Evolutionary conservation across 2,888 invertebrate species (phyloP), one percentile per base, ranked within the genome.

Genomic region (Coenonympha glycerion): DNA sequence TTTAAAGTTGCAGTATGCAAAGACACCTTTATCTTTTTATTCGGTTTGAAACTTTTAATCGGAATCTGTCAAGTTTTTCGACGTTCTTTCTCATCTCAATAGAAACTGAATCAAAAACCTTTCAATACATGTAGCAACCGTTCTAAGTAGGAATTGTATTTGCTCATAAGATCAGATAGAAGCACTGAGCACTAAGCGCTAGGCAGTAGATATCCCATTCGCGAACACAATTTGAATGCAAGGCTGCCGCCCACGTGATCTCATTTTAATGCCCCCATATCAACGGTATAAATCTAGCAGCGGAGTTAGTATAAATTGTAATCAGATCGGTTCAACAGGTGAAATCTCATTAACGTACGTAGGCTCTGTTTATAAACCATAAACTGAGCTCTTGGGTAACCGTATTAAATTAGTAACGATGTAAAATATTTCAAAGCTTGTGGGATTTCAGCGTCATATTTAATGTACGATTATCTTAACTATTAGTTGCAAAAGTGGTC

Each of bases 311-410:
- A 57, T 64, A 65, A 64, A 62, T 64, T 52, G 57, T 63, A 63
- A 64, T 63, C 62, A 60, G 62, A 60, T 59, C 60, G 56, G 60
- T 57, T 58, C 59, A 61, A 61, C 63, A 59, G 62, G 59, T 62
- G 56, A 54, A 57, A 61, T 61, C 62, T 64, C 58, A 60, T 64
- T 63, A 63, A 45, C 40, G 39, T 21, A 4, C 18, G 22, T 26
- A 33, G n/a, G n/a, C n/a, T n/a, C 22, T 44, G 21, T 18, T 40
- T 9, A 39, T 37, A 33, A 41, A 28, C 37, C 41, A 33, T 53
- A 24, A 22, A 41, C 28, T 28, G 5, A 22, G 49, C 3, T 28
- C 13, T 31, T 15, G 15, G 15, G 31, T 31, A 31, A 11, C 30
- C 3, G 30, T 15, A 2, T 15, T 30, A 11, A 6, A 6, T 11